Base-by-base conservation (phyloP, 92 coral and sea anemone genomes). In the Chrysogorgia sp. region DNA sequence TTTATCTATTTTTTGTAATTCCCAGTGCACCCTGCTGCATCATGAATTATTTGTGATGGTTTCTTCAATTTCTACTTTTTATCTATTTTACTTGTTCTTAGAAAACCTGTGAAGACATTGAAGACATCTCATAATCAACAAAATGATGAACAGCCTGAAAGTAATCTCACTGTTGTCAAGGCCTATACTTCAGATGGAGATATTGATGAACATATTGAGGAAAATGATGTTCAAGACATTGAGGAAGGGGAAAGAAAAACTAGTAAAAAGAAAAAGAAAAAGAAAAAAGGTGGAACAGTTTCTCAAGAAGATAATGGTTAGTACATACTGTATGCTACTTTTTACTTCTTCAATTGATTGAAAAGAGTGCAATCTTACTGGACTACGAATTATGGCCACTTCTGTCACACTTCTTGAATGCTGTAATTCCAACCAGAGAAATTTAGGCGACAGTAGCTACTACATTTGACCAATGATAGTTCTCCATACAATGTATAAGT, bases 221-320 rank as follows among this genome's bases (percentile, higher is more conserved):
- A 26, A 3, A 75, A 75, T 24, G 65, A 69, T 21, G 77, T 61
- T 9, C 81, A 74, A 47, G 71, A n/a, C 17, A 14, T 60, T 4
- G 41, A 37, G 9, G 68, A 47, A 23, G 56, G 41, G 15, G 29
- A 53, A 25, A 57, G 26, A 30, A 48, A 35, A 1, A 67, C 49
- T 0, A 17, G 45, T 34, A 26, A 24, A 24, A 35, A 58, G 35
- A 75, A 75, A 47, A 77, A 52, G 29, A 79, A 50, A 71, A 65
- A 71, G 41, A 84, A 26, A 10, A 67, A 37, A 26, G 58, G 83
- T 48, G 84, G 56, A 55, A 65, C 49, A 34, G 80, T 86, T 74
- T 8, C 21, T 0, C 85, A 84, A 22, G 81, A 82, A 63, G 80
- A 85, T 26, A 70, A 58, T 41, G 92, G 87, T 76, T 70, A 53